Conservation (phyloP, 2,113 vertebrate species). For the Beaufortia kweichowensis region DNA sequence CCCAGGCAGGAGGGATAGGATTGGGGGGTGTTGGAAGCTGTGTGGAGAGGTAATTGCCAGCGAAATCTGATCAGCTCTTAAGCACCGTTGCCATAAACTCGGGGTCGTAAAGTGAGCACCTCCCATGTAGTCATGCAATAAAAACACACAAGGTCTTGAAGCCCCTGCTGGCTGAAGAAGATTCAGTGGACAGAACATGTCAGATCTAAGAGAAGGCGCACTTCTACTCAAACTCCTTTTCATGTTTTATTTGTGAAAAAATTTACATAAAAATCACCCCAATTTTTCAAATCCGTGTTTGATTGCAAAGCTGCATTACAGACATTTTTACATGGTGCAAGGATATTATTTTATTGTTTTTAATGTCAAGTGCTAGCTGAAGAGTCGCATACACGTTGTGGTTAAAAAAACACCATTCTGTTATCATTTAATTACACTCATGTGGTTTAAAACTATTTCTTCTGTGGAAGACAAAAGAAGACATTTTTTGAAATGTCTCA, state of each 20-base stretch:
- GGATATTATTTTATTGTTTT: too few species aligned
- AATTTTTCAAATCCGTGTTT: too few species aligned
- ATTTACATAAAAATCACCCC: background rate
- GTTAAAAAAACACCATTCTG: too few species aligned
- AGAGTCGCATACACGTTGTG: too few species aligned
- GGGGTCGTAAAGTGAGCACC: constrained; percentile 68
- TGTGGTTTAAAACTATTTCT: too few species aligned
- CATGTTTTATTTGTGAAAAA: background rate
- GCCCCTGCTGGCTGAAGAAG: constrained; percentile 52
- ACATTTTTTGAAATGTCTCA: too few species aligned
- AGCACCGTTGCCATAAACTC: constrained; percentile 70
- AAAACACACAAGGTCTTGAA: constrained; percentile 71
- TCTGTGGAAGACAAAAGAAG: too few species aligned
- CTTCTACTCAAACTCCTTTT: background rate
- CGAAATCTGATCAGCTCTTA: constrained; percentile 74
- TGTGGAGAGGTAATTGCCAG: constrained; percentile 63
- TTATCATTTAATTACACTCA: too few species aligned
- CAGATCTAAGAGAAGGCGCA: constrained; percentile 29
- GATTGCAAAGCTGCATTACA: too few species aligned
- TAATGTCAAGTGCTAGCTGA: too few species aligned
- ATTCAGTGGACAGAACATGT: background rate
- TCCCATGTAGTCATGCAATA: constrained; percentile 72
- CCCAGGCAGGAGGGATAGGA: constrained; percentile 45
- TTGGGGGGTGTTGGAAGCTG: constrained; percentile 44
- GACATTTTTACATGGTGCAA: too few species aligned